Evolutionary conservation across 2,888 invertebrate species (phyloP), one percentile per base, ranked within the genome.

Genomic region (Autographa gamma): DNA sequence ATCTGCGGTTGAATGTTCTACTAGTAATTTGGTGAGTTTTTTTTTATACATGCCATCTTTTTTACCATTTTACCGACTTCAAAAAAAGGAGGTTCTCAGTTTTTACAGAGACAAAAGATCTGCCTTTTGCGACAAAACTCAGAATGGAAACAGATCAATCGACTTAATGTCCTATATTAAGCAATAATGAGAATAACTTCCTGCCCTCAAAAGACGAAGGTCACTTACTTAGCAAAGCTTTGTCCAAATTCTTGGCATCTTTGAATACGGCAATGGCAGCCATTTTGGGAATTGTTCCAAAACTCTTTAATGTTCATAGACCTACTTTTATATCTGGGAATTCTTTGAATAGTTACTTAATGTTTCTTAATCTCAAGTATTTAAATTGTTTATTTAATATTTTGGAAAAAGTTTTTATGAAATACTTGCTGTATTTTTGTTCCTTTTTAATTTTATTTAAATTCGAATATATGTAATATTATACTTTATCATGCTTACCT

Each of bases 211-310:
- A 69, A 62, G n/a, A 43, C 41, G 6, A 31, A 59, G 43, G 56
- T 71, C 61, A 77, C 60, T 70, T 63, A 59, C 76, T 67, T 76
- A 76, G 72, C 82, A 83, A 78, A 84, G 84, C 89, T 88, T 92
- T 92, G 91, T 92, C 88, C 79, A 82, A 82, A 84, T 71, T 88
- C 88, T 92, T 92, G 92, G 91, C 91, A 91, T 86, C 82, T 79
- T 76, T 73, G 76, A 82, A 83, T 84, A 82, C 81, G 76, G 69
- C 62, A 77, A 61, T 77, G 76, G 68, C 71, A 72, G 75, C 60
- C 60, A 75, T 77, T 82, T 76, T 74, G 86, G 86, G 88, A 88
- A 81, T 69, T 74, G 80, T 84, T 86, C 84, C 88, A 89, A 77
- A 81, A 77, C 71, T 80, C 68, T 74, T 67, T 68, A 70, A 69